A percentile compares a stretch with the other conserved stretches of the same genome.
These are phyloP conservation scores for Felis catus DNA, from an alignment of 2,113 vertebrate species.

Conservation along the genomic window DNA sequence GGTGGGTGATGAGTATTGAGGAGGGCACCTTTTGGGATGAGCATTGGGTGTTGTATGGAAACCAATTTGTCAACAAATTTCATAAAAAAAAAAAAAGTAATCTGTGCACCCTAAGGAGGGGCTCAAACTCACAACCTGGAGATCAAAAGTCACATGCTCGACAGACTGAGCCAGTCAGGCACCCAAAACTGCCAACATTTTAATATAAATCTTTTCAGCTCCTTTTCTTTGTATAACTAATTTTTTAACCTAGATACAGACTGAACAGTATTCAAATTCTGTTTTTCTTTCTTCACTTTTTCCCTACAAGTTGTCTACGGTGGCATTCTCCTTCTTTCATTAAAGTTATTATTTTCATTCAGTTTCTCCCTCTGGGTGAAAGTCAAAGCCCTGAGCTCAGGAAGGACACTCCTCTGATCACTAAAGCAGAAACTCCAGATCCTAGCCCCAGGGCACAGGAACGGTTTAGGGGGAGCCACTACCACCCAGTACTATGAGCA, in stretches of 20 bases:
- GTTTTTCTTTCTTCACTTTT: not conserved
- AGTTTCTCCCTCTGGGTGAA: not conserved
- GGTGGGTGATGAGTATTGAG: no score
- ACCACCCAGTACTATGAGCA: not conserved
- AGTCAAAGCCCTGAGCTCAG: not conserved
- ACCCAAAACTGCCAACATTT: not conserved
- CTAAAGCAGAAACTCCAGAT: not conserved
- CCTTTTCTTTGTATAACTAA: not conserved
- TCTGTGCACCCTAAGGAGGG: not conserved
- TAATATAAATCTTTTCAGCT: not conserved
- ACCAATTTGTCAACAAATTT: no score
- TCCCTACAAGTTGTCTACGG: not conserved
- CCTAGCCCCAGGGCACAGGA: not conserved
- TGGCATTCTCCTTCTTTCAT: not conserved
- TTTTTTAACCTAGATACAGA: constrained; percentile 12
- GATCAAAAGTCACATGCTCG: not conserved
- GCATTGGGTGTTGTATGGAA: no score
- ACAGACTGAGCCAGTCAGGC: not conserved
- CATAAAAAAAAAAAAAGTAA: no score
- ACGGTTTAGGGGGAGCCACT: not conserved
- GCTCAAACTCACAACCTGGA: not conserved
- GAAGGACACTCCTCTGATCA: not conserved
- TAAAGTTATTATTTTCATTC: constrained; percentile 1
- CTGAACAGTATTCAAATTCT: not conserved
- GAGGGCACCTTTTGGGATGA: no score